A percentile compares a stretch with the other conserved stretches of the same genome.
phyloP scores from a whole-genome alignment of 1,140 invertebrate genomes.

The Drosophila suzukii region DNA sequence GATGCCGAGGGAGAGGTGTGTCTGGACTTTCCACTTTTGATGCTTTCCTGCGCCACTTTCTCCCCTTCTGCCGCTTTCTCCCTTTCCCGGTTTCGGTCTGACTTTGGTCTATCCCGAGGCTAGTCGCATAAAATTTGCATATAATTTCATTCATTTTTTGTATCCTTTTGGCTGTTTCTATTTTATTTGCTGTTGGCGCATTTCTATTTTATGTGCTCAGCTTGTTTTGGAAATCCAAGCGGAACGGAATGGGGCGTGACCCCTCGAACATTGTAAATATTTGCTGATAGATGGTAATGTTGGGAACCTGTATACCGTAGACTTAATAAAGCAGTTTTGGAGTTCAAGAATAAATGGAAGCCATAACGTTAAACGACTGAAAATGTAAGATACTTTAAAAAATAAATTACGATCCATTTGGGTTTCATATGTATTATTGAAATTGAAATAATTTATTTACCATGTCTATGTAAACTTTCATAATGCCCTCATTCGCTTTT shows the following conservation, averaged over 20 bases:
- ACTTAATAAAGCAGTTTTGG: constrained; percentile 8
- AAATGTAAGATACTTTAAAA: background rate
- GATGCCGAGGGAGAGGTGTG: constrained; percentile 55
- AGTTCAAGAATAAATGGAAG: background rate
- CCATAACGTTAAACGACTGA: background rate
- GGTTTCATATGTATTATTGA: too few species aligned
- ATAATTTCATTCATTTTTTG: constrained; percentile 73
- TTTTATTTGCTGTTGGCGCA: constrained; percentile 41
- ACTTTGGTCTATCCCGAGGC: constrained; percentile 56
- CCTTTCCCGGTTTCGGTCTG: constrained; percentile 24
- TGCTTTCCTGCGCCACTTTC: constrained; percentile 45
- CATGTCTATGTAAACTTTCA: background rate
- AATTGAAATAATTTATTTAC: too few species aligned
- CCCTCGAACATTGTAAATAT: constrained; percentile 32
- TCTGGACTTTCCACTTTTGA: constrained; percentile 79
- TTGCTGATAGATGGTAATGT: constrained; percentile 26
- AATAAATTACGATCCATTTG: background rate
- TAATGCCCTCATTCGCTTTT: too few species aligned
- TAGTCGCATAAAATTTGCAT: constrained; percentile 80
- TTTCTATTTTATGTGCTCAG: constrained; percentile 49
- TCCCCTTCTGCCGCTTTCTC: background rate
- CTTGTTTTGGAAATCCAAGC: constrained; percentile 37
- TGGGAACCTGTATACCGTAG: background rate
- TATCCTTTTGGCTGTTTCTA: constrained; percentile 30
- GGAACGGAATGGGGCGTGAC: constrained; percentile 25